A percentile compares a stretch with the other conserved stretches of the same genome.
These are phyloP conservation scores for Eumaeus atala DNA, from an alignment of 1,140 invertebrate species.

Conservation along the genomic window DNA sequence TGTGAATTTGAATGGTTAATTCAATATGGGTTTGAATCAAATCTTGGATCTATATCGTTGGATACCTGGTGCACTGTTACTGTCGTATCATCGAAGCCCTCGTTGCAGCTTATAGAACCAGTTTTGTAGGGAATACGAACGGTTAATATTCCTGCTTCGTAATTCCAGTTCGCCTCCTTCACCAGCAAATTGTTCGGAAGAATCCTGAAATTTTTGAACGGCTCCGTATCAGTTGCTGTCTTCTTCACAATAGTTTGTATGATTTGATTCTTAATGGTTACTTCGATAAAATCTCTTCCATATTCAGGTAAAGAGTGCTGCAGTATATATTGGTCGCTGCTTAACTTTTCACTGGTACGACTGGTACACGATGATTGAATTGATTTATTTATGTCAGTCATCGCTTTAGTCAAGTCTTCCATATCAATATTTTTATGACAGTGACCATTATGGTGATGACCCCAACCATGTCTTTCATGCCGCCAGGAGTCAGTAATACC, in stretches of 20 bases:
- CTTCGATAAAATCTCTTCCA: slow-evolving; percentile 14
- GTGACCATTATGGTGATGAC: neutral
- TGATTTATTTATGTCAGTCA: neutral
- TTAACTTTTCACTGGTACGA: neutral
- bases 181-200: neutral
- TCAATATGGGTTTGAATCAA: too few species aligned
- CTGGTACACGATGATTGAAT: neutral
- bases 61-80: too few species aligned
- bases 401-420: neutral
- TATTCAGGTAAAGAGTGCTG: slow-evolving; percentile 3
- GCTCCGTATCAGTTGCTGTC: neutral
- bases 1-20: too few species aligned
- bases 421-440: neutral
- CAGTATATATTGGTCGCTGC: neutral
- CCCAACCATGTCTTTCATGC: neutral
- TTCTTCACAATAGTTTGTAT: neutral
- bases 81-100: too few species aligned
- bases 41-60: too few species aligned
- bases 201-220: neutral
- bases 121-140: too few species aligned
- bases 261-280: neutral
- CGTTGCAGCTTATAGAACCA: too few species aligned
- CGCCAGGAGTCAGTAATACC: neutral
- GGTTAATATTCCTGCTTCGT: too few species aligned
- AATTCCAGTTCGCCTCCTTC: too few species aligned